A percentile compares a stretch with the other conserved stretches of the same genome.
These are phyloP conservation scores for Lagodon rhomboides DNA, from an alignment of 2,797 vertebrate genomes.

Conservation along the genomic window DNA sequence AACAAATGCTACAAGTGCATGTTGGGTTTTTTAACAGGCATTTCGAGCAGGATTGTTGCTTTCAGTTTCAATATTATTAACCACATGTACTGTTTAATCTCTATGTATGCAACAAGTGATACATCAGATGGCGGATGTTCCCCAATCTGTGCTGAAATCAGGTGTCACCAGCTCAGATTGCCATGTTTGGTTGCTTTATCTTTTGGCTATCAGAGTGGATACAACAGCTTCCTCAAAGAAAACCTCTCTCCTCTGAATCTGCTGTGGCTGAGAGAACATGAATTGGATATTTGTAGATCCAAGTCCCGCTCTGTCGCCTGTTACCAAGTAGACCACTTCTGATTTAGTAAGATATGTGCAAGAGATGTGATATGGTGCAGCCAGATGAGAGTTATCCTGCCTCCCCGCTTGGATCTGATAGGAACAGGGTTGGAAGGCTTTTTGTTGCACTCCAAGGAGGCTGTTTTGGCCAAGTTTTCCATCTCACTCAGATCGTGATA, in stretches of 20 bases:
- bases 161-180: background rate
- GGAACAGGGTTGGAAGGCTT: constrained; percentile 38
- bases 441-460: constrained; percentile 17
- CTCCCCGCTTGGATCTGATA: constrained; percentile 55
- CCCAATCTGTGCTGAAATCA: background rate
- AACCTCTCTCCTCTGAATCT: background rate
- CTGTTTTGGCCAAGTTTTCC: background rate
- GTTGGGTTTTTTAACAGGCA: background rate
- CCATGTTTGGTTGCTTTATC: background rate
- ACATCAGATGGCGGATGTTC: background rate
- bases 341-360: constrained; percentile 45
- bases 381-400: constrained; percentile 22
- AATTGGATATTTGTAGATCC: constrained; percentile 46
- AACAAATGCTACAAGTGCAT: no score
- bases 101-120: background rate
- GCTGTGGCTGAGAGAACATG: constrained; percentile 9
- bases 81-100: background rate
- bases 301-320: constrained; percentile 14
- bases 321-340: background rate
- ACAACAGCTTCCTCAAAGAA: constrained; percentile 40
- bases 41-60: background rate
- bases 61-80: background rate
- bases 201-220: background rate
- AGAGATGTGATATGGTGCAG: constrained; percentile 46
- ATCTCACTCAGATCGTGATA: constrained; percentile 29